These are phyloP conservation scores for Indicator maculatus DNA, from an alignment of 2,113 vertebrate genomes.

Conservation along the genomic window DNA sequence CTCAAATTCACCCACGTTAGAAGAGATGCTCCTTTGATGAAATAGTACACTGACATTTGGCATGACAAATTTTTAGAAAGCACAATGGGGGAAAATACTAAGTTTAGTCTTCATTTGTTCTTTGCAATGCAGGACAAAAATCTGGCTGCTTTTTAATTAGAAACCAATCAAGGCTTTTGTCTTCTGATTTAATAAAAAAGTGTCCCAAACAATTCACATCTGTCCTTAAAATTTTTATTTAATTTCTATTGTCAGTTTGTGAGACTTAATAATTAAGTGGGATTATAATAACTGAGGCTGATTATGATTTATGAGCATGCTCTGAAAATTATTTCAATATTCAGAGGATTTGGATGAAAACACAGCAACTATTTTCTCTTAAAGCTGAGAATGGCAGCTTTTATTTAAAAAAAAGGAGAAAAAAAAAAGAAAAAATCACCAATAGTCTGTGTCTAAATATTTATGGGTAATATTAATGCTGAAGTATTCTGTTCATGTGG, in stretches of 20 bases:
- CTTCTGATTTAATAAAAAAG: background rate
- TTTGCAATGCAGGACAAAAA: background rate
- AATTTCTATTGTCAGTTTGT: background rate
- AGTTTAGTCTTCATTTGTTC: background rate
- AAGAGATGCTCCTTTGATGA: background rate
- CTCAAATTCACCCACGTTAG: background rate
- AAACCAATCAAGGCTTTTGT: fast-evolving
- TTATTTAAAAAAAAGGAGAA: background rate
- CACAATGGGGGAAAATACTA: background rate
- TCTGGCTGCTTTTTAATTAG: background rate
- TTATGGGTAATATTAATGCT: background rate
- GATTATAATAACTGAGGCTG: background rate
- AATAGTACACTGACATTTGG: fast-evolving
- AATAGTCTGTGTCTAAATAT: background rate
- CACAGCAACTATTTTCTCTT: fast-evolving
- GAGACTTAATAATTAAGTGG: background rate
- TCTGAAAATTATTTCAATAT: background rate
- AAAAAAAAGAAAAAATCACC: background rate
- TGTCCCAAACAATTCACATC: background rate
- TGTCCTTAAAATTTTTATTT: background rate
- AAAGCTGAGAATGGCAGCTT: background rate
- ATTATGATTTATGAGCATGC: background rate
- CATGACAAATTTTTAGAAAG: background rate
- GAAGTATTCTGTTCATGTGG: background rate
- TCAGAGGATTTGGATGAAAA: background rate